Conservation (phyloP, 2,888 invertebrate genomes). For the Nineta flava region DNA sequence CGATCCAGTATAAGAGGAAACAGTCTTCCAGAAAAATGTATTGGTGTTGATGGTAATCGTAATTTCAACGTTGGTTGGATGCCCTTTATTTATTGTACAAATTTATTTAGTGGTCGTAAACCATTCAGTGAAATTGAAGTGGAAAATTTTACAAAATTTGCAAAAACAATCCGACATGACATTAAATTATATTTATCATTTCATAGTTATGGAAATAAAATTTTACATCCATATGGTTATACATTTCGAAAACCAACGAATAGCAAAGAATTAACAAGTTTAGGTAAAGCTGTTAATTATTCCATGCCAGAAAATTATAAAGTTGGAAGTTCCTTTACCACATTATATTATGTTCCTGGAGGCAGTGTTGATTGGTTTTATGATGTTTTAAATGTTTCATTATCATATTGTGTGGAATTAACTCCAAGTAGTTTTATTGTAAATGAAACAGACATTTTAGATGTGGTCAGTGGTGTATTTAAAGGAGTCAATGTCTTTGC, state of each 20-base stretch:
- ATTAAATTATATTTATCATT: not conserved
- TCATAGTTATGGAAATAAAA: not conserved
- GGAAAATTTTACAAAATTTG: not conserved
- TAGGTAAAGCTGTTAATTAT: not conserved
- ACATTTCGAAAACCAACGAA: not conserved
- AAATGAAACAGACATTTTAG: slow-evolving; percentile 24
- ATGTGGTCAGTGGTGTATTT: slow-evolving; percentile 41
- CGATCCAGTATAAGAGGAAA: not conserved
- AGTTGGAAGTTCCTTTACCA: not conserved
- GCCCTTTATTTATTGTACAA: not conserved
- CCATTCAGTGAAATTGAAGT: not conserved
- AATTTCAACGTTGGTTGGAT: not conserved
- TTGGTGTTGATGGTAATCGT: not conserved
- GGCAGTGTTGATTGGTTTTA: slow-evolving; percentile 51
- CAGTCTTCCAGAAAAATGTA: not conserved
- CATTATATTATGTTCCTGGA: slow-evolving; percentile 29
- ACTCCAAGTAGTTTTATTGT: slow-evolving; percentile 23
- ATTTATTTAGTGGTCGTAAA: not conserved
- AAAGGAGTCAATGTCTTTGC: slow-evolving; percentile 31
- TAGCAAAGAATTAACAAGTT: not conserved
- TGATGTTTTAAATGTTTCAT: slow-evolving; percentile 33
- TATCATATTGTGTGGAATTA: slow-evolving; percentile 44
- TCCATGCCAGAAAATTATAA: not conserved
- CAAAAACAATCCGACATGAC: not conserved
- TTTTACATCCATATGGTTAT: not conserved